Evolutionary conservation across 1,140 invertebrate genomes (phyloP).

Genomic region (Thaumatotibia leucotreta): DNA sequence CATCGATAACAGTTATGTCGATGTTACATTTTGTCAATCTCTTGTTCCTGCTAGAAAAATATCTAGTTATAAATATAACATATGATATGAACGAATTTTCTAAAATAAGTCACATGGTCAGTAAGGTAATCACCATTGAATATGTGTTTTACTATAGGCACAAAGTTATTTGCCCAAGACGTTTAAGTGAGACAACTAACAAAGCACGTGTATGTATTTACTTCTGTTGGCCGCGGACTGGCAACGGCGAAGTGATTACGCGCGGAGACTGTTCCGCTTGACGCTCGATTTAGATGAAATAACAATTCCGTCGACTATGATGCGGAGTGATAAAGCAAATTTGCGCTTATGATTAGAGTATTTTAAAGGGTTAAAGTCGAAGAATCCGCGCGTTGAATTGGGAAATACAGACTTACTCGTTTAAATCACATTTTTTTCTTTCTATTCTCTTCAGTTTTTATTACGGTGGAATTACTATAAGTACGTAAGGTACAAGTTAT

Average conservation of each 20-base stretch:
- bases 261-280: constrained; percentile 1
- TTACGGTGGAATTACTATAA: too few relatives aligned
- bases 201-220: constrained; percentile 2
- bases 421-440: too few relatives aligned
- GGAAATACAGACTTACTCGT: too few relatives aligned
- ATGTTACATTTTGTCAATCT: too few relatives aligned
- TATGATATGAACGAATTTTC: too few relatives aligned
- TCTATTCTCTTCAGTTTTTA: too few relatives aligned
- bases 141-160: neutral
- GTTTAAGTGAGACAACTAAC: neutral
- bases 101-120: too few relatives aligned
- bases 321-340: neutral
- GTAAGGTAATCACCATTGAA: neutral
- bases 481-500: too few relatives aligned
- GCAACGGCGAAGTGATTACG: neutral
- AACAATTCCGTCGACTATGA: neutral
- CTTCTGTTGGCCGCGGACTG: neutral
- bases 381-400: neutral
- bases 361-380: neutral
- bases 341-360: neutral
- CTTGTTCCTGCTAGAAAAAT: too few relatives aligned
- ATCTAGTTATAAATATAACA: too few relatives aligned
- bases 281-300: neutral
- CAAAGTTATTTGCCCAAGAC: neutral
- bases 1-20: too few relatives aligned